Evolutionary conservation across 2,113 vertebrate genomes (phyloP), one percentile per base, ranked within the genome.

Genomic region (Tor tambroides): DNA sequence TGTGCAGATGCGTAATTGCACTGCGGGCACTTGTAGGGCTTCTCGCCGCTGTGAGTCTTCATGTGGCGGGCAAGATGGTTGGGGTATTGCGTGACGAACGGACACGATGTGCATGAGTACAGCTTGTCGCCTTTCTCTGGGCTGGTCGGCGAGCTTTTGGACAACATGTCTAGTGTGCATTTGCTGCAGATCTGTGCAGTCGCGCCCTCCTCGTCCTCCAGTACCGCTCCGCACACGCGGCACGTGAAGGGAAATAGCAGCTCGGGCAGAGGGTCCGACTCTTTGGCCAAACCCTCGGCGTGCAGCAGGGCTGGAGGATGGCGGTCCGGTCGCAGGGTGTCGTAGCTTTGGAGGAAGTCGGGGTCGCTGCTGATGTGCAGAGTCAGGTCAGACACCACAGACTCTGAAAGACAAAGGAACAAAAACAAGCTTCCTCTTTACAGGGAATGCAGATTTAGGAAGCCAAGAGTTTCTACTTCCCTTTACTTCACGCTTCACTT

Each of bases 31-130:
- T 95, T 95, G 38, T 98, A 99, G 0, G 97, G 98, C 92, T 99
- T 99, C 92, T 99, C 98, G 0, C 98, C 97, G 2, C 97, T 99
- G 94, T 99, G 98, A 0, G 97, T 99, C 95, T 98, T 99, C 97
- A 99, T 99, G 95, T 98, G 98, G 82, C 98, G 97, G 0, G 96
- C 97, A 93, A 99, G 91, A 92, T 99, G 97, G 95, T 99, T 99
- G 79, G 97, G 97, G 91, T 99, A 99, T 90, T 97, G 98, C 21
- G 98, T 99, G 91, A 98, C 96, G 21, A 99, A 99, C 23, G 97
- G 93, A 92, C 98, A 99, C 88, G 97, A 92, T 51, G 96, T 94
- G 84, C 98, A 99, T 17, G 97, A 95, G 46, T 97, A 98, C 86
- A 96, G 97, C 89, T 97, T 98, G 86, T 96, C 96, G 14, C 17